Percentiles rank a stretch among this genome's conserved stretches.
These are phyloP conservation scores for Indri indri DNA, from an alignment of 2,113 vertebrate species.

Conservation along the genomic window DNA sequence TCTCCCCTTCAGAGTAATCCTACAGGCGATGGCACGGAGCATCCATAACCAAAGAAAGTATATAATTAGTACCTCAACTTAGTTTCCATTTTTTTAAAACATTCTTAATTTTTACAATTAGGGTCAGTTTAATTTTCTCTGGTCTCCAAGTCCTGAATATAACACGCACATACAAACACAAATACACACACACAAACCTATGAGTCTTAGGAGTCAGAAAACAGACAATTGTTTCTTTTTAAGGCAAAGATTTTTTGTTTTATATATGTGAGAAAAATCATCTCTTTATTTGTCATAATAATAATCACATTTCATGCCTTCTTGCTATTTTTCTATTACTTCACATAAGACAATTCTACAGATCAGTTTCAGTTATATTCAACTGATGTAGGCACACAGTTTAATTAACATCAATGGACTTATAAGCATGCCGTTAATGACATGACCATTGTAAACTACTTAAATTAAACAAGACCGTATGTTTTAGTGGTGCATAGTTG, in stretches of 20 bases:
- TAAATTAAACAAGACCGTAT: slow-evolving; percentile 78
- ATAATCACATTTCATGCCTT: slow-evolving; percentile 39
- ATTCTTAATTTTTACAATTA: slow-evolving; percentile 31
- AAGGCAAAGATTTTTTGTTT: slow-evolving; percentile 3
- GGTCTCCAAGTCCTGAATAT: not conserved
- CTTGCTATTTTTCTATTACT: slow-evolving; percentile 55
- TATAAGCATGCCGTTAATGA: slow-evolving; percentile 51
- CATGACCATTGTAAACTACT: slow-evolving; percentile 62
- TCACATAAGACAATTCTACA: slow-evolving; percentile 34
- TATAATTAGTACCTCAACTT: not conserved
- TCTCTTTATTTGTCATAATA: slow-evolving; percentile 43
- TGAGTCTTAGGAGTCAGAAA: not conserved
- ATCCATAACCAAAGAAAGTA: not conserved
- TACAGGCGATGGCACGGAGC: not conserved
- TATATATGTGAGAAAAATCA: slow-evolving; percentile 19
- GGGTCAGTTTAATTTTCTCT: slow-evolving; percentile 28
- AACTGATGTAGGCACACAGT: not conserved
- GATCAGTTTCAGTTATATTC: slow-evolving; percentile 47
- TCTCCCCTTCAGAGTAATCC: not conserved
- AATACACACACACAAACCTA: too few relatives aligned
- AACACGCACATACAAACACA: not conserved
- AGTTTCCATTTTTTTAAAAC: slow-evolving; percentile 12
- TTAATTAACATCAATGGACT: slow-evolving; percentile 72
- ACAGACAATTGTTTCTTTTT: not conserved
- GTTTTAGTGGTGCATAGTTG: slow-evolving; percentile 50